These are phyloP conservation scores for Harpagoxenus sublaevis DNA, from an alignment of 2,888 invertebrate genomes.

Conservation along the genomic window DNA sequence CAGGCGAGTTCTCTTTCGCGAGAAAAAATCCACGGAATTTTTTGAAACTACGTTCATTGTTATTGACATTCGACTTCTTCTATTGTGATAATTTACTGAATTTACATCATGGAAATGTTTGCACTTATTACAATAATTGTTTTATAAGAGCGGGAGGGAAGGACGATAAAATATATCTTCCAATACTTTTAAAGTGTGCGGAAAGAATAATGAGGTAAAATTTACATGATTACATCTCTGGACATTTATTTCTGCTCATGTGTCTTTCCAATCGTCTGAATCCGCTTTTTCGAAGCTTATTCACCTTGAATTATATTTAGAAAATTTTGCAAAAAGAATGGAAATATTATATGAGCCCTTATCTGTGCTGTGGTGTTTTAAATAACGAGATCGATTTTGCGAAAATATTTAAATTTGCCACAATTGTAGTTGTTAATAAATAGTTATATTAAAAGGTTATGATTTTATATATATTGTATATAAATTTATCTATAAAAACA, in stretches of 20 bases:
- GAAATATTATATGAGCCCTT: not conserved
- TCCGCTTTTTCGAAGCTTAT: not conserved
- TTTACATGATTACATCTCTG: not conserved
- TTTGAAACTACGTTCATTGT: conserved; percentile 7
- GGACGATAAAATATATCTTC: not conserved
- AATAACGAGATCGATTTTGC: not conserved
- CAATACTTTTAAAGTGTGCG: not conserved
- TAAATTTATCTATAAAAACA: not conserved
- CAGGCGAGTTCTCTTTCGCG: not conserved
- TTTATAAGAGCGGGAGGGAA: not conserved
- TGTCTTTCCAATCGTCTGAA: not conserved
- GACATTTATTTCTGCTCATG: conserved; percentile 22
- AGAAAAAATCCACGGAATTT: conserved; percentile 40
- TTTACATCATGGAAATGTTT: not conserved
- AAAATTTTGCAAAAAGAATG: not conserved
- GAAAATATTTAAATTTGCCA: conserved; percentile 2
- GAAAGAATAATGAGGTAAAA: conserved; percentile 11
- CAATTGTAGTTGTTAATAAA: not conserved
- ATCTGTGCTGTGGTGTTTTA: not conserved
- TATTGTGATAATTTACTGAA: not conserved
- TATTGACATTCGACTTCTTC: not conserved
- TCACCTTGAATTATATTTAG: not conserved
- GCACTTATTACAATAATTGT: not conserved
- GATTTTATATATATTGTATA: not conserved
- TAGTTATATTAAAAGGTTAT: not conserved